phyloP scores from a whole-genome alignment of 2,113 vertebrate species.

The Stegastes partitus region DNA sequence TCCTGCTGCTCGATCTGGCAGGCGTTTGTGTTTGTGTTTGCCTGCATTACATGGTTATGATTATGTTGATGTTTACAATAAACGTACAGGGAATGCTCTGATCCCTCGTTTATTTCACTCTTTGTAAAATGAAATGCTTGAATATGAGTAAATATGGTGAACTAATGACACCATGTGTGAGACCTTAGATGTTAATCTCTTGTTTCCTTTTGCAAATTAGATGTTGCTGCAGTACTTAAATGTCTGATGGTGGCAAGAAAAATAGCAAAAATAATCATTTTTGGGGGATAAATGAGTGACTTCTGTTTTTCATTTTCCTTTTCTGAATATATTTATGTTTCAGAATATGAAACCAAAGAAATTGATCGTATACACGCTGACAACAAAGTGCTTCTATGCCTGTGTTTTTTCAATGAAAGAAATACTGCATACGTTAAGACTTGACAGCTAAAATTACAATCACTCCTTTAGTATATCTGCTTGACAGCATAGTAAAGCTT shows the following conservation, averaged over 20 bases:
- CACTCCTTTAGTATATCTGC: constrained; percentile 1
- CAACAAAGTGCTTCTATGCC: not conserved
- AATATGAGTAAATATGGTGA: not conserved
- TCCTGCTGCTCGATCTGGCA: constrained; percentile 40
- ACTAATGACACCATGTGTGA: not conserved
- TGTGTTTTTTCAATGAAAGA: not conserved
- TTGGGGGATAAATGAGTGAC: not conserved
- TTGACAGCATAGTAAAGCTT: constrained; percentile 5
- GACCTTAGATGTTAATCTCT: not conserved
- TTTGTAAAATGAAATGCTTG: constrained; percentile 9
- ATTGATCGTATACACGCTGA: too few relatives aligned
- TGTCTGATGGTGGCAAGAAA: not conserved
- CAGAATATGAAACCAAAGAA: too few relatives aligned
- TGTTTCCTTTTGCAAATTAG: not conserved
- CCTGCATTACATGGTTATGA: constrained; percentile 28
- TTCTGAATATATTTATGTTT: too few relatives aligned
- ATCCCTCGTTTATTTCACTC: not conserved
- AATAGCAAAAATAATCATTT: not conserved
- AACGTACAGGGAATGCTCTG: not conserved
- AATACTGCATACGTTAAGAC: too few relatives aligned
- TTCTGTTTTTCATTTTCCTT: not conserved
- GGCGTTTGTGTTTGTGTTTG: constrained; percentile 11
- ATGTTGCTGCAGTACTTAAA: not conserved
- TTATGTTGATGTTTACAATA: constrained; percentile 18
- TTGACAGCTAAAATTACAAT: not conserved